Base-by-base conservation (phyloP, 2,797 vertebrate species). In the Peromyscus aztecus region DNA sequence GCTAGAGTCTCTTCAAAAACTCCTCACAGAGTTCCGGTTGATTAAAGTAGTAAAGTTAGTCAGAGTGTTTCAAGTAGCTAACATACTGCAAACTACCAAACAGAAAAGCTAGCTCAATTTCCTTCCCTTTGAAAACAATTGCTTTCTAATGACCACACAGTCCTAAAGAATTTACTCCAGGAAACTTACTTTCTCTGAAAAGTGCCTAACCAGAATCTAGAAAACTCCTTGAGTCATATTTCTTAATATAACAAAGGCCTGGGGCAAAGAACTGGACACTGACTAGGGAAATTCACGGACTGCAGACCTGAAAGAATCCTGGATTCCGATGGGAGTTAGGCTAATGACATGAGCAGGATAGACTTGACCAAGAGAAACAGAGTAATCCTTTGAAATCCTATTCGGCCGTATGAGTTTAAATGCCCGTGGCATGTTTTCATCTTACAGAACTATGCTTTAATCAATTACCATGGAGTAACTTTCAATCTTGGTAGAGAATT, bases 161-260 rank as follows among this genome's bases (percentile, higher is more conserved):
- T 31, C 59, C 31, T 91, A 52, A 87, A 71, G 57, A 83, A 92
- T 69, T 96, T 61, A 69, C 10, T 87, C 27, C 11, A 75, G 69
- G n/a, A n/a, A 93, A 78, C 61, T 92, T 94, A 55, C 65, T 67
- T 95, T 94, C 89, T 95, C 89, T 89, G 59, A 94, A 96, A 81
- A 88, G 23, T 67, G 52, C 55, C 80, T 81, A 82, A 76, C 63
- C 31, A 61, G 31, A 24, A 6, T 69, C 59, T 75, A 95, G 52
- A 96, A 85, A 65, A 90, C 52, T 78, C 77, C 31, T 23, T 43
- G 52, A 90, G 52, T 82, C 76, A 88, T 71, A 77, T 73, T 65
- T 95, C 65, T 65, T 89, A 52, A 24, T 96, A 63, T 55, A 71
- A 90, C 17, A 52, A 92, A 65, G 23, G 63, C 81, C 75, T 75